Base-by-base conservation (phyloP, 2,888 invertebrate species). In the Byasa hedistus region DNA sequence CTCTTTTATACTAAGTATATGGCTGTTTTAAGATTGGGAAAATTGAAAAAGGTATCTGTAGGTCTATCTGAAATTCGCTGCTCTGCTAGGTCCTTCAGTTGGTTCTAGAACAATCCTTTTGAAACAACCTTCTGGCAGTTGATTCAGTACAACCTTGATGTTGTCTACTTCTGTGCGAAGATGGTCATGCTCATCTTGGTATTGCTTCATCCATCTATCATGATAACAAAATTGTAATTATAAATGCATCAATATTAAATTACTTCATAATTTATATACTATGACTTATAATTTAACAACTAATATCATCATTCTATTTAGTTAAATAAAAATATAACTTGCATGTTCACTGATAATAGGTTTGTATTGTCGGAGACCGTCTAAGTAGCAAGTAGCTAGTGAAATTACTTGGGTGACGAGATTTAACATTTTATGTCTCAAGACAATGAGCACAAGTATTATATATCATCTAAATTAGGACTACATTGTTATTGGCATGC, bases 121-220 rank as follows among this genome's bases (percentile, higher is more conserved):
- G 88, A 94, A 96, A 85, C 98, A 98, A 2, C 93, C 93, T 0
- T 93, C 92, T 0, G 98, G 98, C 69, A 98, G 92, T 66, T 96
- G 94, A 64, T 94, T 94, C 1, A 95, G 92, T 74, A 98, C 98
- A 62, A 95, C 94, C 76, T 95, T 95, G 61, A 98, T 94, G 80
- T 97, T 98, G 10, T 94, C 93, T 3, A 98, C 98, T 84, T 98
- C 97, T 2, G 87, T 87, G 70, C 93, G 89, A 17, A 98, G 91
- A 67, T 93, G 89, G 57, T 88, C 92, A 58, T 97, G 93, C 78
- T 97, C 96, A 19, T 95, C 95, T 79, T 95, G 95, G 76, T 97
- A 97, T 74, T 95, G 94, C 69, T 96, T 95, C 75, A 97, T 95
- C 92, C 96, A 94, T 73, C 95, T 95, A 72, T n/a, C 66, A n/a